phyloP scores from a whole-genome alignment of 1,140 invertebrate species.

The Theocolax elegans region DNA sequence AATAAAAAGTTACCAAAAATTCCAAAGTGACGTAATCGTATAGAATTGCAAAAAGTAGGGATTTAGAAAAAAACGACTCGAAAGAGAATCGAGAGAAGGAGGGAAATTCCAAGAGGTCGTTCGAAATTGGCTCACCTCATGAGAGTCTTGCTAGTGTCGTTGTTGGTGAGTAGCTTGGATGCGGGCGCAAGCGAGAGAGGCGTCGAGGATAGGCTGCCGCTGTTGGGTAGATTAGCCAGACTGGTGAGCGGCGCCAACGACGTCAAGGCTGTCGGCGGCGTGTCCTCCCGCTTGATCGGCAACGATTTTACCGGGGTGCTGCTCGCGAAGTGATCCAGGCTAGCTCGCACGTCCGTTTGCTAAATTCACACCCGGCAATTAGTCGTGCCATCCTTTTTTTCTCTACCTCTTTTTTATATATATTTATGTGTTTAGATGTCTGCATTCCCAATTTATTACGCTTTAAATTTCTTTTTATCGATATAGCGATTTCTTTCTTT shows the following conservation, averaged over 20 bases:
- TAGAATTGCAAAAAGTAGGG: no score
- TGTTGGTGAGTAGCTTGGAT: constrained; percentile 62
- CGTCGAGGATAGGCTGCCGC: constrained; percentile 58
- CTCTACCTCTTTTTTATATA: no score
- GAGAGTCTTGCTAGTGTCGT: constrained; percentile 63
- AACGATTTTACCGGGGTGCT: constrained; percentile 62
- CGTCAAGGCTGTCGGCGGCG: constrained; percentile 63
- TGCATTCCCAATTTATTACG: no score
- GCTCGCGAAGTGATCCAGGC: constrained; percentile 62
- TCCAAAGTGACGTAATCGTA: no score
- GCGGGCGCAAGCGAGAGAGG: constrained; percentile 62
- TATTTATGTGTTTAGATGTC: no score
- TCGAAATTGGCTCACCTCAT: constrained; percentile 60
- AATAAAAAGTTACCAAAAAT: no score
- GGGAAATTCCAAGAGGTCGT: no score
- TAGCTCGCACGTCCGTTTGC: constrained; percentile 66
- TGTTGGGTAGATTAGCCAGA: constrained; percentile 64
- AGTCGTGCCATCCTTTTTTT: no score
- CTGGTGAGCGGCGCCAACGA: constrained; percentile 64
- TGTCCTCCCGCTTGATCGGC: constrained; percentile 64
- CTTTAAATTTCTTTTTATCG: no score
- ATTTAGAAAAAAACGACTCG: no score
- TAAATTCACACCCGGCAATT: constrained; percentile 44
- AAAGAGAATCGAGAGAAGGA: no score
- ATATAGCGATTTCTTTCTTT: no score